Base-by-base conservation (phyloP, 1,140 invertebrate genomes). In the Palaemon carinicauda region DNA sequence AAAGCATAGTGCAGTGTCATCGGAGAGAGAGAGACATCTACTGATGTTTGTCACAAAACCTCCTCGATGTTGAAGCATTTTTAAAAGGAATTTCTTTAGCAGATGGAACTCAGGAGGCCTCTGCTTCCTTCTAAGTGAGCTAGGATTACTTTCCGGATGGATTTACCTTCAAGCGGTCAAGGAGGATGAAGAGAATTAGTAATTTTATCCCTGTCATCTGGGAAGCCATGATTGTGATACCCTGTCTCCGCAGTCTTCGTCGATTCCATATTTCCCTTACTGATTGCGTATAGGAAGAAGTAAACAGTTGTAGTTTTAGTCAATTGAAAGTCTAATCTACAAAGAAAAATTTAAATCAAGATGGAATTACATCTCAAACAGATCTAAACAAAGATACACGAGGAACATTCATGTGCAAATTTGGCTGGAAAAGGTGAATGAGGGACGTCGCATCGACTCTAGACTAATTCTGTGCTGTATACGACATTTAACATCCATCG, bases 401-500 rank as follows among this genome's bases (percentile, higher is more conserved):
- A 73, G 69, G 69, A 29, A 9, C 17, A 3, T 3, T 24, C 24
- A 15, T 1, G 69, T 7, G 33, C 24, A 31, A 29, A 21, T 27
- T n/a, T 24, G 69, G 54, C 2, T 3, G 24, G 7, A 15, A 5
- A 60, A 5, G 17, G 54, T 21, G 54, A 73, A 5, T 1, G 14
- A 29, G 27, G 1, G 3, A 27, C 21, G 21, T 24, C 7, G 65
- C 5, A 1, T 4, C 7, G 24, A 24, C 19, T 33, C 29, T 10
- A 41, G 29, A 73, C 29, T 19, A 19, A 33, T 27, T 1, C 15
- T 29, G 24, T 24, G 24, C 24, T 5, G 65, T 71, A 24, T 24
- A 52, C 92, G 97, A 96, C 96, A 12, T 96, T 97, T 87, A 95
- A 96, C 90, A 73, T 73, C 17, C 27, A 73, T 12, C 41, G 7